phyloP scores from a whole-genome alignment of 2,113 vertebrate species.

The Edolisoma coerulescens region DNA sequence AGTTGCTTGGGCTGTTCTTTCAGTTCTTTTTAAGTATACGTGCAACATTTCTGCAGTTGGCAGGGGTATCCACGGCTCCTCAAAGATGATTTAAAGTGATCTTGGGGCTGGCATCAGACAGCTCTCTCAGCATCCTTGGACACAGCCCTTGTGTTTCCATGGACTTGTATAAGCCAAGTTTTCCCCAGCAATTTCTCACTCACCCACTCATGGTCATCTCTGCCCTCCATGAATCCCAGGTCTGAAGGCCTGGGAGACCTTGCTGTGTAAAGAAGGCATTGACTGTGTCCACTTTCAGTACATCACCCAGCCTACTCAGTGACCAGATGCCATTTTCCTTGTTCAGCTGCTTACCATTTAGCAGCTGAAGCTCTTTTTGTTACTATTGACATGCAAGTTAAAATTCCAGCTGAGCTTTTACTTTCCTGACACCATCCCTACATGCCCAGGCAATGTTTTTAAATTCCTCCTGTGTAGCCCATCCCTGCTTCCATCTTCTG shows the following conservation, averaged over 20 bases:
- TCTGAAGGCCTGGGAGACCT: neutral
- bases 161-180: neutral
- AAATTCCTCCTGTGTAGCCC: neutral
- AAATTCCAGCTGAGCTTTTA: neutral
- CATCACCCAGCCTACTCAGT: neutral
- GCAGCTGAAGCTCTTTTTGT: neutral
- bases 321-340: neutral
- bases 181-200: neutral
- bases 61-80: neutral
- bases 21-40: neutral
- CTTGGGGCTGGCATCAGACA: neutral
- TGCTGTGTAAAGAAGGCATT: neutral
- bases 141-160: neutral
- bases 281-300: neutral
- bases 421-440: neutral
- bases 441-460: neutral
- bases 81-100: neutral
- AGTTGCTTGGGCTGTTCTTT: neutral
- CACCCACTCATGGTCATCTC: neutral
- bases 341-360: neutral
- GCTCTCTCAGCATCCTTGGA: neutral
- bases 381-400: neutral
- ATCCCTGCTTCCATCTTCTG: neutral
- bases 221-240: neutral
- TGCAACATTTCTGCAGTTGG: neutral